These are phyloP conservation scores for Macaca nemestrina DNA, from an alignment of 2,113 vertebrate species.

Conservation along the genomic window DNA sequence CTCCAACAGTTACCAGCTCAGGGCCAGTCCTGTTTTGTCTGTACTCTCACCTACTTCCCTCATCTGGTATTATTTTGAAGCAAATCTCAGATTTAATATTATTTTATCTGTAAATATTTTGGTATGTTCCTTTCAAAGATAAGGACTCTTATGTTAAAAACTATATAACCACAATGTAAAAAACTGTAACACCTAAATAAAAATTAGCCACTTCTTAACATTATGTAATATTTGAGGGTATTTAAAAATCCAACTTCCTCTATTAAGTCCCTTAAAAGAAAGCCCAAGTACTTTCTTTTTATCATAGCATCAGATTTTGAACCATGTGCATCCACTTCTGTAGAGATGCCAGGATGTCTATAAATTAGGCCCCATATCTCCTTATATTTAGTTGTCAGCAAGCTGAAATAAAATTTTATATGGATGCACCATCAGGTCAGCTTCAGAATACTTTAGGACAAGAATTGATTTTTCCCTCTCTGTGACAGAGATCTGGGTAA, in stretches of 20 bases:
- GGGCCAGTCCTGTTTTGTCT: neutral
- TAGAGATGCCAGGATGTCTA: neutral
- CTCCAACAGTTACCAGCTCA: neutral
- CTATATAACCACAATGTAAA: neutral
- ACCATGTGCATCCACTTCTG: neutral
- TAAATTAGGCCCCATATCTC: neutral
- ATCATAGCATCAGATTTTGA: neutral
- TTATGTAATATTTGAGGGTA: neutral
- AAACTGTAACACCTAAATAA: neutral
- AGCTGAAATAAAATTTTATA: neutral
- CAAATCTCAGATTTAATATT: slow-evolving; percentile 11
- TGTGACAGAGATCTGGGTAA: slow-evolving; percentile 7
- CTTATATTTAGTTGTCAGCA: neutral
- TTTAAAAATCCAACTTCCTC: slow-evolving; percentile 18
- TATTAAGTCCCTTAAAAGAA: slow-evolving; percentile 38
- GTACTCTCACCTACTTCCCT: neutral
- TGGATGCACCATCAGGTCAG: neutral
- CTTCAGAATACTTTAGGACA: neutral
- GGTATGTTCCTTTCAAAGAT: slow-evolving; percentile 20
- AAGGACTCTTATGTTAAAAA: slow-evolving; percentile 15
- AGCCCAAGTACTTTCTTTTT: neutral
- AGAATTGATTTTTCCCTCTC: slow-evolving; percentile 14
- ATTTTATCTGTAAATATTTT: slow-evolving; percentile 45
- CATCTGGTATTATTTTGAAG: neutral
- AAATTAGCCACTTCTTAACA: neutral